Base-by-base conservation (phyloP, 2,888 invertebrate genomes). In the Masnerella sp. region DNA sequence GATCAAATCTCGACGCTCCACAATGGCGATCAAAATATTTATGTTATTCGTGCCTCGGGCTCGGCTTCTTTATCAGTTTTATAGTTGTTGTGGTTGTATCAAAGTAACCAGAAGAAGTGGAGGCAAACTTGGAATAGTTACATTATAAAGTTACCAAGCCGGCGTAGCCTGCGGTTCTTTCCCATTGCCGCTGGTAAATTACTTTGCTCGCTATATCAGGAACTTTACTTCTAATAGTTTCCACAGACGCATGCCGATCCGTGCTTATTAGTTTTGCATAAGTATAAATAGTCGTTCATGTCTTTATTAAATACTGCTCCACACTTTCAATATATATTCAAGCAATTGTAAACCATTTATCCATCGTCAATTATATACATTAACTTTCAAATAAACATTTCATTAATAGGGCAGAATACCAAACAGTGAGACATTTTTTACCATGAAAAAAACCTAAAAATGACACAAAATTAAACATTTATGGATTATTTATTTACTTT, bases 81-180 rank as follows among this genome's bases (percentile, higher is more conserved):
- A 56, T 22, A 30, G 56, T 43, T 43, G 32, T 32, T 59, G 38
- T 28, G 7, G 38, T 47, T n/a, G n/a, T 43, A 59, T 59, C 47
- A 34, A 47, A 45, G 59, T 38, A 47, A 22, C 38, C 28, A 9
- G 25, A 32, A 47, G 38, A 59, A 59, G 36, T 28, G 38, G 38
- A 59, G 36, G 59, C 45, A 59, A 59, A 59, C 36, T 59, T 47
- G 4, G 11, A 38, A 25, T 47, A 47, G 47, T 47, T 28, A 47
- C 20, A 43, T 45, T 59, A 36, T 25, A 45, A 59, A 59, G 47
- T 59, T 59, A 43, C 43, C 34, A 58, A 32, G 32, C 15, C 17
- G 56, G 34, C 12, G 20, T 30, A 42, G 42, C 34, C 45, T 47
- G 59, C 59, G 59, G 59, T 38, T 59, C 47, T 43, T 58, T 58